Evolutionary conservation across 2,113 vertebrate genomes (phyloP), one percentile per base, ranked within the genome.

Genomic region (Thomomys bottae): DNA sequence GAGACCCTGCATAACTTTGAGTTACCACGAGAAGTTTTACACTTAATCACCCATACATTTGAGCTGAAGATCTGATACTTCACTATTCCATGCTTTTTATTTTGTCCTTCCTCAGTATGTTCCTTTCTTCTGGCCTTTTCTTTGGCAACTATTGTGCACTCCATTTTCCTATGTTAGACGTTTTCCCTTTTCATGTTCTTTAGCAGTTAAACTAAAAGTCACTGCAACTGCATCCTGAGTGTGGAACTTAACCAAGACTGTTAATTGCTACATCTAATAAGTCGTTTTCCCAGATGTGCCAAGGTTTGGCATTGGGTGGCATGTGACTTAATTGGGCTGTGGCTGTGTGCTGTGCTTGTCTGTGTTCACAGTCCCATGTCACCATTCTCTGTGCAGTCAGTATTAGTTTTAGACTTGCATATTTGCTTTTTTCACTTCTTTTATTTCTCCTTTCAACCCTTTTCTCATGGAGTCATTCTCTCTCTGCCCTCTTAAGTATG

Each of bases 41-140:
- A 92, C 68, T 87, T 89, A 93, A 61, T 94, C 36, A 81, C 15
- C 34, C 4, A 36, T 66, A 26, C 77, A 59, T 90, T 88, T 90
- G 32, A 4, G 38, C 70, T 90, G 87, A 71, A 82, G 83, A 61
- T 93, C 28, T 83, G 5, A 36, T 77, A 9, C 79, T 82, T 73
- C 14, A 54, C 49, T 57, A 66, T 83, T 90, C 20, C 54, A 15
- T 88, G 18, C 30, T 89, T 93, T 89, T 87, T 76, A 40, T 86
- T 54, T 90, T 82, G 68, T 94, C 54, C 14, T 73, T 24, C 28
- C 17, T 86, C 21, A 38, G 59, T 0, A 12, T 76, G 8, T 92
- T 87, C 20, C 26, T 75, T 57, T 28, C 87, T 80, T 12, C 23
- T 36, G 21, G 1, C 26, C 40, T 83, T 78, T 49, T n/a, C 21